Evolutionary conservation across 2,797 vertebrate genomes (phyloP).

Genomic region (Cuniculus paca): DNA sequence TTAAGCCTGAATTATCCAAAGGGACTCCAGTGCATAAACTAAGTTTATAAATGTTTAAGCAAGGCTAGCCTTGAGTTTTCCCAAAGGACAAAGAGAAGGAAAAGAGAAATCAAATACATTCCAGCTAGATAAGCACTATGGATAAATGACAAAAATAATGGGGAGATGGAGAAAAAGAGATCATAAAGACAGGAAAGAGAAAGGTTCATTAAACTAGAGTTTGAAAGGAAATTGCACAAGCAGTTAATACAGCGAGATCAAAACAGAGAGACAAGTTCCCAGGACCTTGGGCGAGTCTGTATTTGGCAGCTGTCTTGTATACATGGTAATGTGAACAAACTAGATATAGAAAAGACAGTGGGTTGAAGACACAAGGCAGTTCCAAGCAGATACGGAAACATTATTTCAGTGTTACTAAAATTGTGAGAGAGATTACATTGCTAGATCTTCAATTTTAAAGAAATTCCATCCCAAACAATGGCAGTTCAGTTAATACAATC

Average conservation of each 20-base stretch:
- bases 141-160: conserved; percentile 14
- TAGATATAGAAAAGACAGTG: conserved; percentile 63
- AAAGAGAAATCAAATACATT: conserved; percentile 75
- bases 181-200: conserved; percentile 83
- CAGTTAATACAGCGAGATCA: conserved; percentile 88
- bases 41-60: conserved; percentile 71
- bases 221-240: conserved; percentile 88
- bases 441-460: background rate
- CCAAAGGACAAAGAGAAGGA: conserved; percentile 54
- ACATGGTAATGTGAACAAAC: conserved; percentile 82
- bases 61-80: conserved; percentile 67
- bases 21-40: conserved; percentile 44
- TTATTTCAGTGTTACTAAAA: conserved; percentile 38
- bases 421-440: background rate
- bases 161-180: conserved; percentile 72
- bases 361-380: conserved; percentile 29
- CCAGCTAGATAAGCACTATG: conserved; percentile 78
- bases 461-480: background rate
- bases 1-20: conserved; percentile 70
- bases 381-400: background rate
- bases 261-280: conserved; percentile 88
- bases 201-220: conserved; percentile 86
- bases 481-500: background rate
- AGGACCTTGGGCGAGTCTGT: conserved; percentile 86
- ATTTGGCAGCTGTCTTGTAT: conserved; percentile 85